phyloP scores from a whole-genome alignment of 2,888 invertebrate genomes.

The Netelia melanura region DNA sequence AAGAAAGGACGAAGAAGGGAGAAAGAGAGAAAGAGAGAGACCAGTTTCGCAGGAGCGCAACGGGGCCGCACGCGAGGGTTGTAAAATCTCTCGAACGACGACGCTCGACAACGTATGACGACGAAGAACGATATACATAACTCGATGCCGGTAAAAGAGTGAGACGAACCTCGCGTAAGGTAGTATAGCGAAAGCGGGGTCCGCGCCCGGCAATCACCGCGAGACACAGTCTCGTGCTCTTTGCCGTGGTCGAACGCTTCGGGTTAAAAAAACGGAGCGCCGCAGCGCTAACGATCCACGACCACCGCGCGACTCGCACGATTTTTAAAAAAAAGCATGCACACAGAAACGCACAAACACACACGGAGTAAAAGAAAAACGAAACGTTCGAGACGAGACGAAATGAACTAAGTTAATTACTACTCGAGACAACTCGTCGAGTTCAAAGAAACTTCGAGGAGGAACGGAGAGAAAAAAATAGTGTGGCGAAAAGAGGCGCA shows the following conservation, averaged over 20 bases:
- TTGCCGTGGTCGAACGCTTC: conserved; percentile 48
- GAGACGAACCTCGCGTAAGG: conserved; percentile 42
- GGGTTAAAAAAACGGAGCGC: conserved; percentile 27
- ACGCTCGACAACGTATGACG: conserved; percentile 47
- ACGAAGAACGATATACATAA: conserved; percentile 44
- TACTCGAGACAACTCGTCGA: conserved; percentile 23
- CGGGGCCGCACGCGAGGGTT: conserved; percentile 76
- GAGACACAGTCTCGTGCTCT: conserved; percentile 65
- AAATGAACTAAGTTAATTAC: conserved; percentile 58
- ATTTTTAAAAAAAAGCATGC: conserved; percentile 1
- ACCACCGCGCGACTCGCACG: conserved; percentile 68
- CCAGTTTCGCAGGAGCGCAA: conserved; percentile 68
- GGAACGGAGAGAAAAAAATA: neutral
- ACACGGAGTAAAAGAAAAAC: neutral
- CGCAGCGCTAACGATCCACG: conserved; percentile 75
- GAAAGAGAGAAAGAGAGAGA: conserved; percentile 58
- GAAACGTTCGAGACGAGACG: conserved; percentile 19
- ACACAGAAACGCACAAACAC: neutral
- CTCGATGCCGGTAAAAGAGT: conserved; percentile 41
- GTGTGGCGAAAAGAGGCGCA: neutral
- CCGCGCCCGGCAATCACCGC: conserved; percentile 54
- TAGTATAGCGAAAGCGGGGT: conserved; percentile 37
- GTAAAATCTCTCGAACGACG: conserved; percentile 69
- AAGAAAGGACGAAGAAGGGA: conserved; percentile 11
- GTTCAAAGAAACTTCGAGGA: conserved; percentile 24